Evolutionary conservation across 2,113 vertebrate species (phyloP).

Genomic region (Telmatochromis brachygnathus): DNA sequence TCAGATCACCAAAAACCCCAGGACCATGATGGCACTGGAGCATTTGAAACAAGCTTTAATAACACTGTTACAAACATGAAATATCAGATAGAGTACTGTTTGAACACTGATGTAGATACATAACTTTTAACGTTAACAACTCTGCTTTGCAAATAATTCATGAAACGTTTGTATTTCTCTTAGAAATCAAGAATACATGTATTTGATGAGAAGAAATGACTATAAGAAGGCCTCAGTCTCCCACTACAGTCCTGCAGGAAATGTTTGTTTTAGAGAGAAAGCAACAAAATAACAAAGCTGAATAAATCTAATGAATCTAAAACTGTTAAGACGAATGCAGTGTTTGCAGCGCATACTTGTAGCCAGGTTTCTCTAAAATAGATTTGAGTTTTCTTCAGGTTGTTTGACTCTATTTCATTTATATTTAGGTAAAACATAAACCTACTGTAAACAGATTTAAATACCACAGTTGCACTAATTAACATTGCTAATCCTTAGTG

Average conservation of each 20-base stretch:
- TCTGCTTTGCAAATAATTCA: not conserved
- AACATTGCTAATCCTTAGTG: not conserved
- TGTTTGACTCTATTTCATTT: not conserved
- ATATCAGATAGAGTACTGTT: not conserved
- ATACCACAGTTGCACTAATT: not conserved
- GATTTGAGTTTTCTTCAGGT: not conserved
- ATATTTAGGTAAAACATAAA: not conserved
- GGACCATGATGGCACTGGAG: not conserved
- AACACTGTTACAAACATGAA: not conserved
- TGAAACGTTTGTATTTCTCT: not conserved
- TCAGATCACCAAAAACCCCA: not conserved
- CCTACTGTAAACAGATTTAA: not conserved
- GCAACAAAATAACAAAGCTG: not conserved
- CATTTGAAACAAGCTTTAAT: not conserved
- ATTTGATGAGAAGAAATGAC: not conserved
- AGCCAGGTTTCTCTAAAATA: not conserved
- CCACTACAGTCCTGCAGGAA: not conserved
- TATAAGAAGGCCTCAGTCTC: not conserved
- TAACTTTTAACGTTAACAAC: not conserved
- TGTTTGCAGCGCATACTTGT: not conserved
- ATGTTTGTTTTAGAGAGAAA: not conserved
- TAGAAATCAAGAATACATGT: not conserved
- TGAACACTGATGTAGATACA: not conserved
- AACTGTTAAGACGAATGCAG: not conserved
- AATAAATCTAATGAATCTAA: not conserved